A percentile compares a stretch with the other conserved stretches of the same genome.
phyloP scores from a whole-genome alignment of 2,113 vertebrate genomes.

The Ursus arctos region DNA sequence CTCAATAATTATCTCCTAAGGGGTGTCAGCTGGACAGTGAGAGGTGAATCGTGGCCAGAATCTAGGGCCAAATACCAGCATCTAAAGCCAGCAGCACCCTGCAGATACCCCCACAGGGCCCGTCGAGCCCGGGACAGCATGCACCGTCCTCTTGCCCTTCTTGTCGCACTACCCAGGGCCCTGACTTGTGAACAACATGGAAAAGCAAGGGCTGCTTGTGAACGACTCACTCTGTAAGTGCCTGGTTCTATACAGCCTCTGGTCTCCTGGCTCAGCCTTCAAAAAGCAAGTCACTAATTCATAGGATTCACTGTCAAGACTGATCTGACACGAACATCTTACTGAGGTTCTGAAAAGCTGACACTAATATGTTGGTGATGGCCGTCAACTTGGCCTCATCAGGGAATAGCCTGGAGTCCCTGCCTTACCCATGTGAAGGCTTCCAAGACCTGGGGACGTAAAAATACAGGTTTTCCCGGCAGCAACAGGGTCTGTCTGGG shows the following conservation, averaged over 20 bases:
- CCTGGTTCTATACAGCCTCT: neutral
- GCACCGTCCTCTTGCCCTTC: neutral
- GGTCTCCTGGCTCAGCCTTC: neutral
- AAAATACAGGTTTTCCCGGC: neutral
- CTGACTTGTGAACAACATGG: neutral
- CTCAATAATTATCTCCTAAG: neutral
- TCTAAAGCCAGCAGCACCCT: neutral
- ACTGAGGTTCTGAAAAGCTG: constrained; percentile 10
- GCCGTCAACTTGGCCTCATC: neutral
- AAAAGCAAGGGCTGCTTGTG: neutral
- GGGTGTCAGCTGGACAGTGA: neutral
- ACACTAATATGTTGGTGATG: neutral
- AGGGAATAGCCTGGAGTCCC: neutral
- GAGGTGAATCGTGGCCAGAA: neutral
- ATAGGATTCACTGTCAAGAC: neutral
- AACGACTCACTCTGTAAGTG: neutral
- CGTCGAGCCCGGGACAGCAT: neutral
- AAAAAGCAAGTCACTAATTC: neutral
- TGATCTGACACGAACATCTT: neutral
- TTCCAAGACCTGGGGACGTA: neutral
- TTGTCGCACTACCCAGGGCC: neutral
- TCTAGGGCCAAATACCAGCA: neutral
- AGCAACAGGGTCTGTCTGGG: accelerated
- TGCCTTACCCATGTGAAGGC: neutral
- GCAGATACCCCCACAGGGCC: neutral